Base-by-base conservation (phyloP, 2,888 invertebrate species). In the Lasioglossum leucozonium region DNA sequence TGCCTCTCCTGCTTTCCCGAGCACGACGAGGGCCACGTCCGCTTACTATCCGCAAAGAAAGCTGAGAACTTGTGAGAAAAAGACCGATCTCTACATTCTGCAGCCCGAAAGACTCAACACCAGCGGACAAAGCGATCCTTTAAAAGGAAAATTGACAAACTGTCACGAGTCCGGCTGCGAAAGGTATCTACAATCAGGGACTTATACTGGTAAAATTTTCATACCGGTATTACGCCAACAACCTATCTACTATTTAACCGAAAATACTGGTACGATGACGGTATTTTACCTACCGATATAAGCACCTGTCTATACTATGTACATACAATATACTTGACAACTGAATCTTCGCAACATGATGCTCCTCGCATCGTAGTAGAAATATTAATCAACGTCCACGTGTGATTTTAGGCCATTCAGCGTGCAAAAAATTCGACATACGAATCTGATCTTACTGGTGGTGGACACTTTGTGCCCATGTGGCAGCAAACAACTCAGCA, bases 391-490 rank as follows among this genome's bases (percentile, higher is more conserved):
- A 26, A 58, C 26, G 16, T 37, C 34, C 22, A 26, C n/a, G 44
- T 4, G 58, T 26, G 71, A 87, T 92, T 89, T 2, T 95, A 98
- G 98, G 93, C 98, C 98, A 42, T 98, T 98, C 95, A 98, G 98
- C 95, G 98, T 98, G 80, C 98, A 98, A 94, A 98, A 98, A 95
- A 98, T 98, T 93, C 98, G 97, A 74, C 97, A 98, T 95, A 98
- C 98, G 93, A 98, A 98, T 96, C 95, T 98, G 91, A 98, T 98
- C 92, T 95, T 98, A 88, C 96, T 98, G 87, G 98, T 98, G 88
- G 98, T 98, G 91, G 98, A 98, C 95, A 98, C 98, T 37, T 95
- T 98, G 90, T 98, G 98, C 94, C 98, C 98, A 75, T 98, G 98
- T 95, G 98, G 98, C 89, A 97, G 97, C 93, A 98, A 98, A 95